Evolutionary conservation across 1,140 invertebrate genomes (phyloP).

Genomic region (Hylaeus anthracinus): DNA sequence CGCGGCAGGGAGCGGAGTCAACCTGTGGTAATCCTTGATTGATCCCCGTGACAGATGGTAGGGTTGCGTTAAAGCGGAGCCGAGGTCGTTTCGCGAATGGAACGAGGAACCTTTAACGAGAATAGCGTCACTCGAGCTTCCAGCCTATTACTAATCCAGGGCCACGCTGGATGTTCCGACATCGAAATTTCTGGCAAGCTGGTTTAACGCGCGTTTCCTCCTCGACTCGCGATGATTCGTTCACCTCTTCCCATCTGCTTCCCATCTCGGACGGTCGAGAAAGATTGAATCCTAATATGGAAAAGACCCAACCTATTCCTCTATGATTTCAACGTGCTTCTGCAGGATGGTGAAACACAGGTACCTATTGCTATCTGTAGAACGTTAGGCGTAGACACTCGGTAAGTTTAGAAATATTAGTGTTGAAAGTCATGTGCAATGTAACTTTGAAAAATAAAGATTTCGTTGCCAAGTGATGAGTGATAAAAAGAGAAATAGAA

Average conservation of each 20-base stretch:
- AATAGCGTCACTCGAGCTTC: conserved; percentile 27
- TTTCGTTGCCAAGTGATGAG: too few relatives aligned
- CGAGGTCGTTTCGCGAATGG: conserved; percentile 34
- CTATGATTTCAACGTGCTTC: too few relatives aligned
- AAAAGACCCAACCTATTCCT: too few relatives aligned
- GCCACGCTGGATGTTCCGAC: neutral
- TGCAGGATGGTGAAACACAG: too few relatives aligned
- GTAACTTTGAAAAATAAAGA: too few relatives aligned
- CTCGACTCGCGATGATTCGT: neutral
- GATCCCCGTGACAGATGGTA: conserved; percentile 31
- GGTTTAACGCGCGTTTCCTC: neutral
- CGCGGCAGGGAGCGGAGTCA: conserved; percentile 6
- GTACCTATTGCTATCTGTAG: too few relatives aligned
- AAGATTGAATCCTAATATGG: neutral
- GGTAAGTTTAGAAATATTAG: too few relatives aligned
- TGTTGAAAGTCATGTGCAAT: too few relatives aligned
- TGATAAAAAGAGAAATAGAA: too few relatives aligned
- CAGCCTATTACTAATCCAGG: neutral
- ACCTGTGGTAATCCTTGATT: conserved; percentile 27
- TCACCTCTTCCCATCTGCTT: too few relatives aligned
- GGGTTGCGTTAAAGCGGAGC: conserved; percentile 26
- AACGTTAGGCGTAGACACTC: too few relatives aligned
- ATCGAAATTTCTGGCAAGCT: neutral
- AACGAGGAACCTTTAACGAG: neutral
- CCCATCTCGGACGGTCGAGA: conserved; percentile 22